Evolutionary conservation across 2,888 invertebrate species (phyloP), one percentile per base, ranked within the genome.

Genomic region (Phortica magna): DNA sequence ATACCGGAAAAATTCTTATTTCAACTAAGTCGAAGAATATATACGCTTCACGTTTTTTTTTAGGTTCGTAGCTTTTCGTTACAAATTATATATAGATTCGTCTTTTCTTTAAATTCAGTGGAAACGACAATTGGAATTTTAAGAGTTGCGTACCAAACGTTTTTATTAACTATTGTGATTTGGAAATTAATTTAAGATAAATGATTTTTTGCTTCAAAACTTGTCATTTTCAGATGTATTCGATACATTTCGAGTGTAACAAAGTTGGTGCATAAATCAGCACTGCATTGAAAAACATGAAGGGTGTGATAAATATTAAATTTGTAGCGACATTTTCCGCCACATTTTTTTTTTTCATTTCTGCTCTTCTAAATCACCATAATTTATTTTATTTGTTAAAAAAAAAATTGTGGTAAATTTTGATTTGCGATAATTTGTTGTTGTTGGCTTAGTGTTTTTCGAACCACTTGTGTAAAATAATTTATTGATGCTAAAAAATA

Each of bases 371-470:
- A 64, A 64, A 64, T 14, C 22, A 39, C 64, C 14, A 39, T 64
- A 64, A 64, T 31, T 64, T 64, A 64, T 64, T 61, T 61, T 19
- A 61, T 61, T 19, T 17, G 61, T 61, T 64, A 64, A 59, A 59
- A 17, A 59, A 59, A 59, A 59, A 59, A 9, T 14, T 1, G 3
- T 48, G 48, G 7, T 48, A 1, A 6, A 14, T 48, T 22, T 19
- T 39, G 64, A 64, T 64, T 64, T 7, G 64, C 64, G 64, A 64
- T 64, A 64, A 64, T 31, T 31, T 31, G 48, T 48, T 48, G 48
- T 48, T 48, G 48, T 48, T 2, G 48, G n/a, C n/a, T n/a, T 48
- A 48, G 3, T 7, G 48, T 14, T 48, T 14, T 48, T 12, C 14
- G 2, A 14, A 14, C 48, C 48, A 9, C 10, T 48, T 14, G 14